A percentile compares a stretch with the other conserved stretches of the same genome.
Conservation (phyloP, 2,888 invertebrate species). For the Acanthopleura granulata region DNA sequence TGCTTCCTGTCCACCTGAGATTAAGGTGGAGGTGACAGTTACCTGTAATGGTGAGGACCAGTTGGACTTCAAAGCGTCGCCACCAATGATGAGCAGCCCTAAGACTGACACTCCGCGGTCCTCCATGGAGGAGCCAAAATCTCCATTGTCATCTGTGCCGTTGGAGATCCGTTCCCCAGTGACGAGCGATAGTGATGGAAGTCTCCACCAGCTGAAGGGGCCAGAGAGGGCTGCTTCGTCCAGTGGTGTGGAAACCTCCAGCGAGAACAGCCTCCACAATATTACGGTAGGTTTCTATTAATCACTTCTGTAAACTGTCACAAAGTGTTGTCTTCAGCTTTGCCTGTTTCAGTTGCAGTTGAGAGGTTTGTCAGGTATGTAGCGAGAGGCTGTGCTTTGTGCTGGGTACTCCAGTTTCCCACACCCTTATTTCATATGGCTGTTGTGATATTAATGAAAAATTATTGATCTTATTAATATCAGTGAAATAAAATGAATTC, state of each 20-base stretch:
- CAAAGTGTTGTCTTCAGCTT: too few relatives aligned
- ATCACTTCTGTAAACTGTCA: too few relatives aligned
- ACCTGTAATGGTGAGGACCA: neutral
- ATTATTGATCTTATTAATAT: too few relatives aligned
- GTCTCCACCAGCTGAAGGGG: conserved; percentile 20
- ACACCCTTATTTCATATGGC: too few relatives aligned
- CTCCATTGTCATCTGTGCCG: neutral
- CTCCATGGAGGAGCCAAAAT: neutral
- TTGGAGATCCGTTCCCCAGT: conserved; percentile 14
- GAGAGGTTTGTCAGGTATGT: too few relatives aligned
- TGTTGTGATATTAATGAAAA: too few relatives aligned
- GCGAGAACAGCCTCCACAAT: conserved; percentile 47
- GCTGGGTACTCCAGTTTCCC: too few relatives aligned
- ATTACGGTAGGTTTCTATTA: conserved; percentile 39
- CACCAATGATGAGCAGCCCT: neutral
- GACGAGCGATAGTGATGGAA: conserved; percentile 49
- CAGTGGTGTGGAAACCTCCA: conserved; percentile 46
- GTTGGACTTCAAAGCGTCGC: neutral
- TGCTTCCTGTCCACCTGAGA: neutral
- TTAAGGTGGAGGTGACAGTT: neutral
- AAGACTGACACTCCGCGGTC: neutral
- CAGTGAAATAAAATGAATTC: too few relatives aligned
- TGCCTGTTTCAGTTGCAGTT: too few relatives aligned
- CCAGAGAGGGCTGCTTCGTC: conserved; percentile 35
- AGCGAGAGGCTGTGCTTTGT: too few relatives aligned